Conservation (phyloP, 2,888 invertebrate species). For the Heteromurus nitidus region DNA sequence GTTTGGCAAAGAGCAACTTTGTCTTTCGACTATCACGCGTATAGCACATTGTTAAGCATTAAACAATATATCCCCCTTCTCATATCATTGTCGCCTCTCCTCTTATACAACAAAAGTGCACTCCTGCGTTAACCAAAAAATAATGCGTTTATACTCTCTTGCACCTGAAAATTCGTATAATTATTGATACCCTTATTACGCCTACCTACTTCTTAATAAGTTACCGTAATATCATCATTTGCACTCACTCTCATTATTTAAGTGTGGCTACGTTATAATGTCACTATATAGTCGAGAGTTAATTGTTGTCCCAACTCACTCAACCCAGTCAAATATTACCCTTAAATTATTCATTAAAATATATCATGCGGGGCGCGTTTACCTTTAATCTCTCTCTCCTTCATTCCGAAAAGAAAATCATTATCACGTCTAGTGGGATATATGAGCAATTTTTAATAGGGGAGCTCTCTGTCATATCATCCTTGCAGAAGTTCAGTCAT, state of each 20-base stretch:
- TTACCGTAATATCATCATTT: background rate
- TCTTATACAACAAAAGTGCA: background rate
- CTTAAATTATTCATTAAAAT: background rate
- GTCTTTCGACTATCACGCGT: background rate
- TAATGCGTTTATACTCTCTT: background rate
- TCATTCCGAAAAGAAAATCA: too few relatives aligned
- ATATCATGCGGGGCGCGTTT: too few relatives aligned
- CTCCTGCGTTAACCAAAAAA: background rate
- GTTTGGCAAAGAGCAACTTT: background rate
- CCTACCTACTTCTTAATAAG: background rate
- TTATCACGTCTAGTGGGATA: too few relatives aligned
- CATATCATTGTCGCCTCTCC: background rate
- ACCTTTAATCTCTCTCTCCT: too few relatives aligned
- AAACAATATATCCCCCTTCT: background rate
- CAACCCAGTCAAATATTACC: background rate
- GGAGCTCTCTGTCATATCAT: too few relatives aligned
- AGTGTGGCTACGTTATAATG: background rate
- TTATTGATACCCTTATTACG: conserved; percentile 18
- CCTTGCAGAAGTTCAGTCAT: too few relatives aligned
- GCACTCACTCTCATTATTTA: background rate
- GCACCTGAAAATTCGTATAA: conserved; percentile 35
- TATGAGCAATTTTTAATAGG: too few relatives aligned
- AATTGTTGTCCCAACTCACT: background rate
- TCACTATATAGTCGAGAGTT: background rate
- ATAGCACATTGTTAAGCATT: background rate